Evolutionary conservation across 2,797 vertebrate genomes (phyloP).

Genomic region (Macroramphosus scolopax): DNA sequence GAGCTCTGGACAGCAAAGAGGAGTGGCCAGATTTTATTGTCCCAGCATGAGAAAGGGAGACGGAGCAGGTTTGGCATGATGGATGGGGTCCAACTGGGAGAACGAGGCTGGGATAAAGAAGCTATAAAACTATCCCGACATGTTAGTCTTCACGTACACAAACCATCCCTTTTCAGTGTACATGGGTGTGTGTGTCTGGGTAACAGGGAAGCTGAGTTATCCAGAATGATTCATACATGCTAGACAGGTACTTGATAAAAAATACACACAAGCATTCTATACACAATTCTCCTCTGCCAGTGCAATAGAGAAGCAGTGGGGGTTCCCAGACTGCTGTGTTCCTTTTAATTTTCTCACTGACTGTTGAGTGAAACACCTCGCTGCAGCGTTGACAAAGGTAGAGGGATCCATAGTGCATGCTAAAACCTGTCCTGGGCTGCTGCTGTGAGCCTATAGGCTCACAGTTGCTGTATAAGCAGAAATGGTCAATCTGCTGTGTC

Average conservation of each 20-base stretch:
- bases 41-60: conserved; percentile 61
- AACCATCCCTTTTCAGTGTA: no score
- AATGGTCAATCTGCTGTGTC: conserved; percentile 39
- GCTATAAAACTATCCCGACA: conserved; percentile 53
- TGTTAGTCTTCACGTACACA: conserved; percentile 24
- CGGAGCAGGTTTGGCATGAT: conserved; percentile 58
- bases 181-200: conserved; percentile 18
- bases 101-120: conserved; percentile 51
- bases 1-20: conserved; percentile 62
- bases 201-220: no score
- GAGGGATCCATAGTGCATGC: conserved; percentile 17
- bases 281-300: conserved; percentile 3
- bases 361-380: conserved; percentile 44
- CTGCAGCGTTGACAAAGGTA: conserved; percentile 17
- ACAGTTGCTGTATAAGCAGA: conserved; percentile 47
- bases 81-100: conserved; percentile 67
- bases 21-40: conserved; percentile 61
- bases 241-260: conserved; percentile 40
- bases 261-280: conserved; percentile 14
- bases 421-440: conserved; percentile 38
- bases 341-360: conserved; percentile 49
- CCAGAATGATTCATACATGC: conserved; percentile 50
- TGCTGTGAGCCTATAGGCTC: conserved; percentile 51
- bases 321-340: conserved; percentile 32
- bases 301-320: no score